Evolutionary conservation across 53 echinoderm and acorn worm species (phyloP), one percentile per base, ranked within the genome.

Genomic region (Arbacia lixula): DNA sequence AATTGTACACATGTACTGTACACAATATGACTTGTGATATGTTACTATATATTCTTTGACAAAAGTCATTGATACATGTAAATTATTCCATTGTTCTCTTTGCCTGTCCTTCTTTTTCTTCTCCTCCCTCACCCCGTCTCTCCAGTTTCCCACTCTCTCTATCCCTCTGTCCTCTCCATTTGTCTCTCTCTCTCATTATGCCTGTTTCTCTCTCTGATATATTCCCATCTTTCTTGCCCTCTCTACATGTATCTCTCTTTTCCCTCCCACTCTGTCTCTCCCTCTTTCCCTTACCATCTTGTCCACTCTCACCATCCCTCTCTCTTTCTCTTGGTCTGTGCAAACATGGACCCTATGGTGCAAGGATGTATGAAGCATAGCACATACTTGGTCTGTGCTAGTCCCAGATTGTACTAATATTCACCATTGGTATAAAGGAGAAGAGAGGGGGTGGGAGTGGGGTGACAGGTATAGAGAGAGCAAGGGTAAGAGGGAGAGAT

Each of bases 1-100:
- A 40, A 69, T 69, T 43, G 43, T 43, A 28, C 21, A 46, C 49
- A 46, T 46, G 34, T 41, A 69, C 69, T 42, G 43, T n/a, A n/a
- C n/a, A n/a, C n/a, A n/a, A n/a, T n/a, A n/a, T n/a, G n/a, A n/a
- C n/a, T n/a, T n/a, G n/a, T n/a, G n/a, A n/a, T n/a, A n/a, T n/a
- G n/a, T n/a, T n/a, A n/a, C n/a, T n/a, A n/a, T n/a, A n/a, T n/a
- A n/a, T n/a, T n/a, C n/a, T n/a, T n/a, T n/a, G 69, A 69, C 69
- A 43, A n/a, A 69, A 6, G 49, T 33, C 35, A 16, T 64, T 28
- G 43, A 19, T 42, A 36, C 43, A 14, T 46, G 14, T 10, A 28
- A 36, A 43, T 10, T 14, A 46, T 46, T 46, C 14, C 49, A 8
- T 46, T 46, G 9, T 14, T 14, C 49, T 46, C 49, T 46, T 14